Evolutionary conservation across 1,140 invertebrate genomes (phyloP), one percentile per base, ranked within the genome.

Genomic region (Maconellicoccus hirsutus): DNA sequence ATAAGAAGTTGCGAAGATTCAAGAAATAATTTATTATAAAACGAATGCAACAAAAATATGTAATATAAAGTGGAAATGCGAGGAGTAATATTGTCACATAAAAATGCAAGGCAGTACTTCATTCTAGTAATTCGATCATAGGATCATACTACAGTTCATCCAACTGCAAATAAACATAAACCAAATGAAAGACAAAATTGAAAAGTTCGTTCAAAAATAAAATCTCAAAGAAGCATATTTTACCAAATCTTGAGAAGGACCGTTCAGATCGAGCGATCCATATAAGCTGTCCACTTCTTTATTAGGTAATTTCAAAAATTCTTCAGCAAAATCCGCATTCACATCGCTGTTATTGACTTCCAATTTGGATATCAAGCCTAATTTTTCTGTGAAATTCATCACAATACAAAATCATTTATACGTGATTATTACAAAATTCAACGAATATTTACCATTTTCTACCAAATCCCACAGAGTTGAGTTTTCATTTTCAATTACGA

Each of bases 121-220:
- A n/a, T n/a, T n/a, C n/a, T n/a, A n/a, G n/a, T n/a, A n/a, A n/a
- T n/a, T n/a, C n/a, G n/a, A n/a, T n/a, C n/a, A n/a, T n/a, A n/a
- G n/a, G n/a, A n/a, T n/a, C n/a, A n/a, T n/a, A n/a, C n/a, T n/a
- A 66, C 25, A 66, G 8, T 12, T 66, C 25, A 66, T 66, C 61
- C 61, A 66, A 23, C 61, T 66, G 25, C 10, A 66, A 66, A 66
- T 23, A 66, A 6, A 66, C 22, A 66, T 25, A 66, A 66, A 23
- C 10, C 61, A 10, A 52, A 52, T 52, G 6, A 52, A 16, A 52
- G 4, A 14, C 12, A 3, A 16, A 52, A 52, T 52, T 23, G 10
- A 66, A 25, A 66, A 66, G 3, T 66, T 66, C 3, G 4, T 8
- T 23, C 4, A 22, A 3, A 23, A 66, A 66, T 66, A 16, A 23